Conservation (phyloP, 2,888 invertebrate species). For the Silvanus unidentatus region DNA sequence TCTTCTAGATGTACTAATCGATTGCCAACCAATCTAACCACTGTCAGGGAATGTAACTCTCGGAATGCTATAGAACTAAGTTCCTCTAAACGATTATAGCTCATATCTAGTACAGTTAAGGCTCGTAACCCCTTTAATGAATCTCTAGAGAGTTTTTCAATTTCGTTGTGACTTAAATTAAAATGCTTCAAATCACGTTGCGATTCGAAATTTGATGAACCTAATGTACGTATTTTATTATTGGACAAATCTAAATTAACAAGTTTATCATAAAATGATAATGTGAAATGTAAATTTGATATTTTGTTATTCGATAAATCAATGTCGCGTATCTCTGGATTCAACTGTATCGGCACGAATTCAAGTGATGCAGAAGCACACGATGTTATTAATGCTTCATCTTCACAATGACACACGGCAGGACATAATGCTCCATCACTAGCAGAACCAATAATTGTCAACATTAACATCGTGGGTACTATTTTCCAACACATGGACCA, state of each 20-base stretch:
- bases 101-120: constrained; percentile 64
- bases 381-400: constrained; percentile 69
- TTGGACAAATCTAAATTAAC: constrained; percentile 74
- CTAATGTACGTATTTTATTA: constrained; percentile 75
- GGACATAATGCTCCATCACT: constrained; percentile 56
- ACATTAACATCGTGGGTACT: constrained; percentile 43
- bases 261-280: constrained; percentile 75
- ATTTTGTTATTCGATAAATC: constrained; percentile 81
- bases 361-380: constrained; percentile 75
- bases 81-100: constrained; percentile 69
- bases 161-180: constrained; percentile 71
- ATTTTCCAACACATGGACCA: constrained; percentile 44
- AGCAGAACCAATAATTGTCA: constrained; percentile 40
- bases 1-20: constrained; percentile 67
- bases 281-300: constrained; percentile 67
- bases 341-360: constrained; percentile 82
- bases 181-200: constrained; percentile 68
- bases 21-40: constrained; percentile 71
- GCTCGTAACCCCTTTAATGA: constrained; percentile 68
- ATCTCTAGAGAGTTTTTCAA: constrained; percentile 66
- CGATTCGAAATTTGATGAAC: constrained; percentile 74
- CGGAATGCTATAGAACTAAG: constrained; percentile 71
- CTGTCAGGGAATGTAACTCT: constrained; percentile 67
- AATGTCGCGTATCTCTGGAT: constrained; percentile 78
- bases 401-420: constrained; percentile 73